phyloP scores from a whole-genome alignment of 2,113 vertebrate species.

The Calidris pugnax region DNA sequence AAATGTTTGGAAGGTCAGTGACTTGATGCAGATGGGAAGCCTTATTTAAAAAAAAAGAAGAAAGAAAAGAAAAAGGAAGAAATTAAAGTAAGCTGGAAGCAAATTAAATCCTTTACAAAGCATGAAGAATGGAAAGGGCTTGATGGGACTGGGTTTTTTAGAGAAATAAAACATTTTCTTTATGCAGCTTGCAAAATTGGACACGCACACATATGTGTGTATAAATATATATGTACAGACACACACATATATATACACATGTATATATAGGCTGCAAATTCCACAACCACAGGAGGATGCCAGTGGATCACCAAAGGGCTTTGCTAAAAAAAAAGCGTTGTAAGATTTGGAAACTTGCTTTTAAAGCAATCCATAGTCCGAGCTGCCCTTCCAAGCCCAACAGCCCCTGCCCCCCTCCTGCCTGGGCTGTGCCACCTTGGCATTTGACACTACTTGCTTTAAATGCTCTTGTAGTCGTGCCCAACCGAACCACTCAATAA shows the following conservation, averaged over 20 bases:
- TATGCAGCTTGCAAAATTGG: not conserved
- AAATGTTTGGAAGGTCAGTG: slow-evolving; percentile 16
- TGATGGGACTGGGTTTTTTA: slow-evolving; percentile 10
- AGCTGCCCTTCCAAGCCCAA: not conserved
- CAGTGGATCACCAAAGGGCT: not conserved
- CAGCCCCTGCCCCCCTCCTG: not conserved
- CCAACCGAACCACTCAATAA: not conserved
- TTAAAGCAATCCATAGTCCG: not conserved
- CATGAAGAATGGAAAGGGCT: not conserved
- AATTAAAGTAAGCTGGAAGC: not conserved
- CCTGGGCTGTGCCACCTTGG: not conserved
- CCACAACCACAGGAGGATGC: not conserved
- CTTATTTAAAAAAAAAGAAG: not conserved
- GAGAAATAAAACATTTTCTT: slow-evolving; percentile 40
- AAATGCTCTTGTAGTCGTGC: fast-evolving
- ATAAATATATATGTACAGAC: not conserved
- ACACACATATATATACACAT: not conserved
- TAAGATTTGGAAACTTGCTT: not conserved
- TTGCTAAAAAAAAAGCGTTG: not conserved
- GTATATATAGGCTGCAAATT: not conserved
- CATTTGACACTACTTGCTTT: fast-evolving
- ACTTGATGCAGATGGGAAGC: not conserved
- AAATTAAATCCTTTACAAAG: slow-evolving; percentile 11
- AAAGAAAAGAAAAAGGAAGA: not conserved
- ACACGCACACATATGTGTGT: not conserved